Base-by-base conservation (phyloP, 2,888 invertebrate genomes). In the Oscheius onirici region DNA sequence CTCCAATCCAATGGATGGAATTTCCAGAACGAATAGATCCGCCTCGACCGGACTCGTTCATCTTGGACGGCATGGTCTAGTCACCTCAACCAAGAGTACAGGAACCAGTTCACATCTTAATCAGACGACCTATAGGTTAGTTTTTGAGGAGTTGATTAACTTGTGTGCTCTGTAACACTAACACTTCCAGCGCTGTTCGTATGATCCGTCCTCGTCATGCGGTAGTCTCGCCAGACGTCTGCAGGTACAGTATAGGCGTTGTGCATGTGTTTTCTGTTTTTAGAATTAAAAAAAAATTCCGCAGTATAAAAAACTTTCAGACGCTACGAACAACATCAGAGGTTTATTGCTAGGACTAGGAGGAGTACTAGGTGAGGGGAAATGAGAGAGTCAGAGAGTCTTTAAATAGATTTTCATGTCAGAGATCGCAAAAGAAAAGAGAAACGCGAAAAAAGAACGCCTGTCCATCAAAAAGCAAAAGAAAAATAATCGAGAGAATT, bases 191-290 rank as follows among this genome's bases (percentile, higher is more conserved):
- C 52, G 67, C 83, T 13, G 83, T 83, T 10, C 71, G 87, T 15
- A 83, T 83, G 69, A 81, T 87, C n/a, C 82, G 87, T 11, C 83
- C 83, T 6, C 80, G 85, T 5, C 84, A 82, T 58, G 86, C 83
- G 15, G 82, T 84, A 55, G 84, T 86, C 10, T 84, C 81, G 5
- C 86, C 84, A 20, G 87, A 86, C 70, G 81, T 86, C 28, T 80
- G 82, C 20, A 72, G 70, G 70, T 70, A 70, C 13, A 44, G 15
- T n/a, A 17, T 17, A 10, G 34, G n/a, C 43, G 40, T 40, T 24
- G 20, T 41, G 60, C 41, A 40, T 49, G n/a, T 49, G 28, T 46
- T 24, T 34, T 46, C 13, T 63, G 3, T 63, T 15, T 49, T 28
- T 52, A 6, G 51, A 17, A 20, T 52, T 40, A 22, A 2, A 5